Evolutionary conservation across 2,888 invertebrate genomes (phyloP), one percentile per base, ranked within the genome.

Genomic region (Mimumesa dahlbomi): DNA sequence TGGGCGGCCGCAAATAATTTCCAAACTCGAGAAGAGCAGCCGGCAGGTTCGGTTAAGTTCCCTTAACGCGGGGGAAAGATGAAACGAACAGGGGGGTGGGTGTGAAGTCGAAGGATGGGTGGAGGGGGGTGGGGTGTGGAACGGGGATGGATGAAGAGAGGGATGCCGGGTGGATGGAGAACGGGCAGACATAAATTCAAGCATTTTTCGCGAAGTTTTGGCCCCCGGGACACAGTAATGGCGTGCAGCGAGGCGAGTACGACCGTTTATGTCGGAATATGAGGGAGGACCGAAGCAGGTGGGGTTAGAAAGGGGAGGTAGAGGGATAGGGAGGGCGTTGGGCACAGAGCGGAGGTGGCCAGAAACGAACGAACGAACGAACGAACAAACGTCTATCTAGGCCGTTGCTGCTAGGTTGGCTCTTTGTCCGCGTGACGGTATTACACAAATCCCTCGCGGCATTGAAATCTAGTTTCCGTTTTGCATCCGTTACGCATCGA

Each of bases 131-230:
- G 29, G 45, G 21, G 52, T 11, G 22, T 16, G 48, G 45, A 48
- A 19, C 42, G 42, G 22, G 58, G 40, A 68, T 49, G 57, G 69
- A 68, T 49, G 57, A 68, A 45, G 59, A 64, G 66, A 49, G 54
- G 64, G 64, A 52, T 53, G 45, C 49, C 14, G 70, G 58, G 45
- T 9, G 21, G 31, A 49, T 74, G 43, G 63, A 75, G 75, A 78
- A 74, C 62, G 66, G 65, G 61, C 40, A 66, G 67, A 74, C 77
- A 82, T 82, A 84, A 84, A 84, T 84, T 85, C 81, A 73, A 77
- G 77, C 81, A 85, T 85, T 85, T 85, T 85, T 85, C 85, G 82
- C 81, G 70, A 86, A 86, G 84, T 86, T 86, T 86, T 81, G 84
- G 81, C 85, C 84, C 83, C 64, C 81, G 86, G 85, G 86, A 84